These are phyloP conservation scores for Marronus borbonicus DNA, from an alignment of 2,888 invertebrate species.

Conservation along the genomic window DNA sequence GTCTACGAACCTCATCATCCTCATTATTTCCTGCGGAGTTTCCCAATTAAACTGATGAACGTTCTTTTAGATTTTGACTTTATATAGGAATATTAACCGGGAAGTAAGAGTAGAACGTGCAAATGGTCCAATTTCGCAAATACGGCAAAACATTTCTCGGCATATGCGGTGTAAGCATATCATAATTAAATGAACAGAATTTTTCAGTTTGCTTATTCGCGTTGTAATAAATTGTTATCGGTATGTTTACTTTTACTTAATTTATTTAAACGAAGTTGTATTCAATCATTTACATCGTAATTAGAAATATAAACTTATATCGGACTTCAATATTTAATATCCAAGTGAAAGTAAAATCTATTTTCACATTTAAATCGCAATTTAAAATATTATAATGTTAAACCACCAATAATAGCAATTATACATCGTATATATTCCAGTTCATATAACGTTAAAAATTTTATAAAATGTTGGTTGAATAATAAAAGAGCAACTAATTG, in stretches of 20 bases:
- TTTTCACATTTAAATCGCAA: background rate
- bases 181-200: constrained; percentile 24
- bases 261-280: constrained; percentile 31
- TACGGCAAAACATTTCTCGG: constrained; percentile 10
- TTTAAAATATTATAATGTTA: background rate
- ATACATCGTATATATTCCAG: background rate
- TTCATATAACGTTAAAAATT: too few relatives aligned
- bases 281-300: constrained; percentile 36
- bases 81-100: background rate
- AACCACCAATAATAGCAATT: background rate
- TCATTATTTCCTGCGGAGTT: too few relatives aligned
- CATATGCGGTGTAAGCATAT: background rate
- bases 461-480: too few relatives aligned
- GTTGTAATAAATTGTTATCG: constrained; percentile 28
- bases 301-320: constrained; percentile 41
- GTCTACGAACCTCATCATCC: too few relatives aligned
- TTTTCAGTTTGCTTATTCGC: constrained; percentile 12
- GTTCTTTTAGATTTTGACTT: background rate
- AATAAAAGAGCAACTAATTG: too few relatives aligned
- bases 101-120: constrained; percentile 13
- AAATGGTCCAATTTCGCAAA: constrained; percentile 7
- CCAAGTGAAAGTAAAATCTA: constrained; percentile 22
- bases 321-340: constrained; percentile 2
- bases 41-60: background rate
- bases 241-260: constrained; percentile 38